Evolutionary conservation across 2,113 vertebrate species (phyloP).

Genomic region (Euleptes europaea): DNA sequence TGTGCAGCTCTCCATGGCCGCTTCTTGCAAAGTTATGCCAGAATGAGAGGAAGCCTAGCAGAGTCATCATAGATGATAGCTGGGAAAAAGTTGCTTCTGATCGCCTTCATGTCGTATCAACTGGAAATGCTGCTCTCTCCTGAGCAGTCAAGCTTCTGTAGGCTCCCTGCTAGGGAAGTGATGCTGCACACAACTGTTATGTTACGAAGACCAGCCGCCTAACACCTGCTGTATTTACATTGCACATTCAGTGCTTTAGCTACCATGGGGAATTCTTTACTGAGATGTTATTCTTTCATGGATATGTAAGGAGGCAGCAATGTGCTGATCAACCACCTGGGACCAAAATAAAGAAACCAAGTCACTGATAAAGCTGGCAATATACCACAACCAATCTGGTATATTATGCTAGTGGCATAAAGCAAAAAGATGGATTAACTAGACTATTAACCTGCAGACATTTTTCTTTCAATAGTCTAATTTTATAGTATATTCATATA

Average conservation of each 20-base stretch:
- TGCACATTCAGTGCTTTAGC: constrained; percentile 33
- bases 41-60: neutral
- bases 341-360: constrained; percentile 27
- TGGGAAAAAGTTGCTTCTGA: neutral
- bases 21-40: neutral
- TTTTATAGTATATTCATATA: neutral
- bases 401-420: neutral
- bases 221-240: constrained; percentile 48
- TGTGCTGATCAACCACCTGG: neutral
- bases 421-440: neutral
- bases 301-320: neutral
- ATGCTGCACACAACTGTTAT: constrained; percentile 32
- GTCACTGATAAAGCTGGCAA: neutral
- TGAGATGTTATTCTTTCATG: constrained; percentile 2
- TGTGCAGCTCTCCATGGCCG: neutral
- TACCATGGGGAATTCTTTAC: constrained; percentile 52
- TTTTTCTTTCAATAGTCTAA: neutral
- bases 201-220: constrained; percentile 47
- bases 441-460: neutral
- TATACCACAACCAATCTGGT: neutral
- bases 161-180: constrained; percentile 19
- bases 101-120: constrained; percentile 5
- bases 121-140: constrained; percentile 22
- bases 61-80: neutral
- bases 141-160: constrained; percentile 37